Evolutionary conservation across 2,113 vertebrate species (phyloP), one percentile per base, ranked within the genome.

Genomic region (Lota lota): DNA sequence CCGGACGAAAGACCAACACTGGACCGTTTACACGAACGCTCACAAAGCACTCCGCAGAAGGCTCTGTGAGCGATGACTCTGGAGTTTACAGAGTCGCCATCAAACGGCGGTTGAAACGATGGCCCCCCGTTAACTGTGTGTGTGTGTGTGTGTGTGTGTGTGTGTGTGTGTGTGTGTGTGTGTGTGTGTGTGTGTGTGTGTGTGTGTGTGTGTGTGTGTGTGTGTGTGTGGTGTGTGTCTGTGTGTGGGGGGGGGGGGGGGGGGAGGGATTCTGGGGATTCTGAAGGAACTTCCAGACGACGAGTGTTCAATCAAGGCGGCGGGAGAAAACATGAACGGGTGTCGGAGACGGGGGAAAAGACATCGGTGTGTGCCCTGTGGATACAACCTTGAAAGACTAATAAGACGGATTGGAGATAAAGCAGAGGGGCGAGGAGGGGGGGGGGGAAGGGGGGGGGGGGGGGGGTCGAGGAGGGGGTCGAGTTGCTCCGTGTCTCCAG

Each of bases 241-340:
- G 7, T 7, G 28, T 33, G 28, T 28, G 24, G 24, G 24, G 24
- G 24, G 3, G 24, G 24, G 24, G 24, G 24, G 3, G 24, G 5
- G 24, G 24, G 24, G 24, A 5, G 24, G 24, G 24, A 62, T 51
- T n/a, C 17, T 33, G 28, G 47, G 62, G 36, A 51, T 64, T 47
- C 82, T 74, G 83, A 87, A 74, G 79, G 77, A 86, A 57, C 63
- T 63, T 79, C 65, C 64, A 80, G 83, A 79, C 74, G 75, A 67
- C 69, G 73, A 77, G 68, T 24, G 50, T 12, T 51, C 40, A 63
- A 61, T 69, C 65, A 15, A 82, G 65, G 70, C 68, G 80, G 72
- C 75, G 67, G 61, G 50, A 0, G 50, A 70, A 50, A 73, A 36
- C 8, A 36, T 64, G 64, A 59, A n/a, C 65, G 47, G 64, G 72